Evolutionary conservation across 2,888 invertebrate genomes (phyloP), one percentile per base, ranked within the genome.

Genomic region (Rotaria magnacalcarata): DNA sequence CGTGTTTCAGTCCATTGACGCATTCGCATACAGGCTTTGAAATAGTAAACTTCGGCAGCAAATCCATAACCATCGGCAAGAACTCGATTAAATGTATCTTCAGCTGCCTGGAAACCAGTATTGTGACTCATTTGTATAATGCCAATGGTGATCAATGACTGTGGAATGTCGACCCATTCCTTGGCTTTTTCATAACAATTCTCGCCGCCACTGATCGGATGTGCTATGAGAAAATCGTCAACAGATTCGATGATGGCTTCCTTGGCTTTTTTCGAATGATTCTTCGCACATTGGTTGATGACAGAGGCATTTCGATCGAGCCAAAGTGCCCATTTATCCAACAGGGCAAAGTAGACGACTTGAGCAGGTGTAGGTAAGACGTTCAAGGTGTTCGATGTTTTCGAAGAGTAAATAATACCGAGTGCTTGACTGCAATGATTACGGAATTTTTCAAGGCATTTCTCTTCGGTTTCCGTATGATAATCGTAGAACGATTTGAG

Each of bases 301-400:
- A 52, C 3, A 16, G 34, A 3, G 0, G 84, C 19, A 21, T 84
- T 6, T 16, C 0, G 0, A 56, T 84, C 84, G 5, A 84, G 50
- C 84, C 84, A 84, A 21, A 84, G n/a, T 34, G 84, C 84, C 84
- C 84, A 84, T 24, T 84, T 7, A 43, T 84, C 84, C 2, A 84
- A 11, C 0, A 84, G n/a, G n/a, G 84, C 84, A 84, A 84, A 84
- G 24, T 84, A 84, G 2, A 84, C 10, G 11, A 84, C 52, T 41
- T 84, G 5, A 1, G 1, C 7, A 0, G 27, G 27, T 3, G 3
- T 56, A 1, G 84, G 84, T 6, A 84, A 1, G 0, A 7, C 1
- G 2, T 50, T 5, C 1, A 1, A 2, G 19, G 5, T 52, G 0
- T 2, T 24, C 0, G 19, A 52, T 0, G 0, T 2, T 19, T 34